Evolutionary conservation across 2,797 vertebrate species (phyloP).

Genomic region (Chaenodraco wilsoni): DNA sequence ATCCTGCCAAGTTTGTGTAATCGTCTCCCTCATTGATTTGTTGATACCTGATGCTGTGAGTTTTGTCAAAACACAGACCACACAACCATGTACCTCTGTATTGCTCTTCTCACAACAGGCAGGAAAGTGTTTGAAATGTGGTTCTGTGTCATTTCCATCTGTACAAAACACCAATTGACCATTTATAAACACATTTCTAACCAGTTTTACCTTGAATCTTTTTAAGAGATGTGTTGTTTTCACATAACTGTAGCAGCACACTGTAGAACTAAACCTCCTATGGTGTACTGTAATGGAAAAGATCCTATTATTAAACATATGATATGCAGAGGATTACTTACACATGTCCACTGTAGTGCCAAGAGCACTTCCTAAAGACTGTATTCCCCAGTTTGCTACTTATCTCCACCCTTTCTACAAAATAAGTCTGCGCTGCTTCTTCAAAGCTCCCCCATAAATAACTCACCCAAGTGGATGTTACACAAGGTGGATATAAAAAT

Average conservation of each 20-base stretch:
- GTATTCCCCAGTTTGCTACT: constrained; percentile 1
- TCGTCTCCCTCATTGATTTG: constrained; percentile 37
- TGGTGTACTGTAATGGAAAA: constrained; percentile 1
- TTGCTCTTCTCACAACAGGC: constrained; percentile 8
- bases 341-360: neutral
- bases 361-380: constrained; percentile 6
- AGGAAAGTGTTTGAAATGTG: constrained; percentile 12
- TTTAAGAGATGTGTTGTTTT: neutral
- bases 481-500: constrained; percentile 55
- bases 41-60: constrained; percentile 38
- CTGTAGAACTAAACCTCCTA: neutral
- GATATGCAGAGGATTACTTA: neutral
- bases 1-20: constrained; percentile 38
- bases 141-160: constrained; percentile 23
- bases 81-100: constrained; percentile 15
- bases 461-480: constrained; percentile 37
- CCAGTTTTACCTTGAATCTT: too few species aligned
- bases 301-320: constrained; percentile 3
- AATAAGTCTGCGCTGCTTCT: constrained; percentile 23
- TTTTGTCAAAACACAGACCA: constrained; percentile 22
- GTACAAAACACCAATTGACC: neutral
- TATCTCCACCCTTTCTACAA: constrained; percentile 14
- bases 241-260: neutral
- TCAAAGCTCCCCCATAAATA: constrained; percentile 39
- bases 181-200: too few species aligned